Evolutionary conservation across 2,888 invertebrate species (phyloP), one percentile per base, ranked within the genome.

Genomic region (Ectemnius cavifrons): DNA sequence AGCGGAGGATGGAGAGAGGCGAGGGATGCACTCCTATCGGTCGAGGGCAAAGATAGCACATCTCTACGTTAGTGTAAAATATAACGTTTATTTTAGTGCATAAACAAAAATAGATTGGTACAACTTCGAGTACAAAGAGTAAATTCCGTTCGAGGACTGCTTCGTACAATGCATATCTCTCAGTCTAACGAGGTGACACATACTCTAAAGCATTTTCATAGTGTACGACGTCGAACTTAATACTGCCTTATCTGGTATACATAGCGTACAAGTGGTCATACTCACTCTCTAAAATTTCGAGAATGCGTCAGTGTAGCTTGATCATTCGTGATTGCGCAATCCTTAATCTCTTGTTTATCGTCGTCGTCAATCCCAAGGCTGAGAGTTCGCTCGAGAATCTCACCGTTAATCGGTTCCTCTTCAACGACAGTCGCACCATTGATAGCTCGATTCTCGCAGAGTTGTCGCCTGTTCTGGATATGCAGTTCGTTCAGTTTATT

Each of bases 261-360:
- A 37, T 37, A 37, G 5, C 37, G 37, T 49, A 45, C n/a, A 45
- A 49, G 1, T n/a, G 61, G 8, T 23, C 14, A 57, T 71, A 86
- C 86, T 85, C 85, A 87, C 86, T 85, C 83, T 85, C 85, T 81
- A 84, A 86, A 88, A 67, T 83, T 84, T 61, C 78, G 82, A 6
- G 86, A 85, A 77, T 79, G 82, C 60, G 66, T 79, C 14, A 78
- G 47, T 47, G 62, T 18, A 11, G 63, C 60, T n/a, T 71, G 61
- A 62, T 59, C n/a, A 0, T 70, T 49, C 8, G 20, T 5, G n/a
- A 60, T 52, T 52, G 16, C 11, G 49, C 28, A 18, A 14, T 75
- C 62, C 14, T 58, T 66, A 23, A 64, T 52, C 14, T 75, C 69
- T 58, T 60, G 45, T 3, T 71, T 68, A 1, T 37, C 18, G 3